Conservation (phyloP, 2,113 vertebrate genomes). For the Tamias sibiricus region DNA sequence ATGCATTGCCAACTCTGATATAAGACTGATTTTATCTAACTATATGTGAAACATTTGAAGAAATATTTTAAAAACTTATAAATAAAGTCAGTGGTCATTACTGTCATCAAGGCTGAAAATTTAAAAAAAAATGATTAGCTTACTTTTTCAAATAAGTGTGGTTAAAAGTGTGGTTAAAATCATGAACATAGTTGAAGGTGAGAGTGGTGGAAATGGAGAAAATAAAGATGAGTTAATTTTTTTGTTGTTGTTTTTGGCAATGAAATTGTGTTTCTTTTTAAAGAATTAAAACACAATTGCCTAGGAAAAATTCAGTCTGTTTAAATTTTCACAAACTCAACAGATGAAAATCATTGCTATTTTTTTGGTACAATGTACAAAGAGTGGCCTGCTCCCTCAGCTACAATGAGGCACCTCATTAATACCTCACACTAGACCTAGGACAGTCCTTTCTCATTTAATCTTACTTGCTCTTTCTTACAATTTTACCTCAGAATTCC, state of each 20-base stretch:
- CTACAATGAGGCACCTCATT: not conserved
- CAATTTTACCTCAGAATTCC: constrained; percentile 23
- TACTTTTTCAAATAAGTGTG: not conserved
- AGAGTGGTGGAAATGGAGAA: no score
- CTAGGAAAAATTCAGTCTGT: not conserved
- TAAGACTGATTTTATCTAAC: not conserved
- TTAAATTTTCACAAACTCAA: constrained; percentile 9
- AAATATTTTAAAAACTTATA: not conserved
- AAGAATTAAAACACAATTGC: not conserved
- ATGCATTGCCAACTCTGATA: not conserved
- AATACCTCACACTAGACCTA: not conserved
- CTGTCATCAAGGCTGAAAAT: not conserved
- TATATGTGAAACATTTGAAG: not conserved
- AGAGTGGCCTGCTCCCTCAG: not conserved
- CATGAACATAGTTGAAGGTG: not conserved
- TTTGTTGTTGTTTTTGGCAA: not conserved
- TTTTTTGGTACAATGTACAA: not conserved
- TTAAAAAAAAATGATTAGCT: not conserved
- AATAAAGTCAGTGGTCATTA: not conserved
- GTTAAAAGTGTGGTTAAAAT: not conserved
- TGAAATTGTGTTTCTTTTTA: not conserved
- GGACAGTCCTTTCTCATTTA: constrained; percentile 42
- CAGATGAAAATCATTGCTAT: not conserved
- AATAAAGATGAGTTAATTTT: not conserved
- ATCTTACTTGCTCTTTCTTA: constrained; percentile 43